These are phyloP conservation scores for Bugula neritina DNA, from an alignment of 2,888 invertebrate genomes.

Conservation along the genomic window DNA sequence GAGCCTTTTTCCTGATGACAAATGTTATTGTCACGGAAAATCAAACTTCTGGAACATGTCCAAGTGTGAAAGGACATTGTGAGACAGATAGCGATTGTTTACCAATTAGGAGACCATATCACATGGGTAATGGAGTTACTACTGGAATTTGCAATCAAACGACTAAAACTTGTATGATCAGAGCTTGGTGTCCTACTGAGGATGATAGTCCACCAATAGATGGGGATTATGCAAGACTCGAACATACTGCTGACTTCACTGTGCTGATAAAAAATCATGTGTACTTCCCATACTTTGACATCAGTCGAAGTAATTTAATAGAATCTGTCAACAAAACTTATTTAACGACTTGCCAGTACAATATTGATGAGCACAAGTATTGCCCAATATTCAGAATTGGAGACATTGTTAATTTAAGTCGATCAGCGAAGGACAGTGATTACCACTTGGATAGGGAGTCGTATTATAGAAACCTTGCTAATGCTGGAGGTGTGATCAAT, in stretches of 20 bases:
- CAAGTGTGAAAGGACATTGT: conserved; percentile 35
- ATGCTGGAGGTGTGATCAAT: conserved; percentile 54
- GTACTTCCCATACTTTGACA: conserved; percentile 45
- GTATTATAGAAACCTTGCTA: conserved; percentile 34
- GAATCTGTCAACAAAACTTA: conserved; percentile 41
- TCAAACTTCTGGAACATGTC: conserved; percentile 51
- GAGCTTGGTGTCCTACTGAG: conserved; percentile 57
- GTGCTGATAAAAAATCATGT: conserved; percentile 56
- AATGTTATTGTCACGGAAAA: conserved; percentile 56
- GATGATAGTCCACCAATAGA: conserved; percentile 34
- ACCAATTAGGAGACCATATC: background rate
- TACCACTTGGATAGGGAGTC: conserved; percentile 33
- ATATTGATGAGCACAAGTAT: conserved; percentile 39
- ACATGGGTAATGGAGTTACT: background rate
- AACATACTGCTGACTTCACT: conserved; percentile 49
- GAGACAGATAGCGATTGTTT: background rate
- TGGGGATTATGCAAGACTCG: conserved; percentile 35
- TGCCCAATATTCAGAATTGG: conserved; percentile 55
- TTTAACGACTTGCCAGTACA: conserved; percentile 45
- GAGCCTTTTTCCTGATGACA: conserved; percentile 57
- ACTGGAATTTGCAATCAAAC: background rate
- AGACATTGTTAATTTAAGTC: conserved; percentile 42
- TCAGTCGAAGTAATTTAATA: conserved; percentile 43
- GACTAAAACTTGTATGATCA: background rate
- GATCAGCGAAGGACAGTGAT: background rate